A percentile compares a stretch with the other conserved stretches of the same genome.
These are phyloP conservation scores for Morinoia aosen DNA, from an alignment of 2,888 invertebrate genomes.

Conservation along the genomic window DNA sequence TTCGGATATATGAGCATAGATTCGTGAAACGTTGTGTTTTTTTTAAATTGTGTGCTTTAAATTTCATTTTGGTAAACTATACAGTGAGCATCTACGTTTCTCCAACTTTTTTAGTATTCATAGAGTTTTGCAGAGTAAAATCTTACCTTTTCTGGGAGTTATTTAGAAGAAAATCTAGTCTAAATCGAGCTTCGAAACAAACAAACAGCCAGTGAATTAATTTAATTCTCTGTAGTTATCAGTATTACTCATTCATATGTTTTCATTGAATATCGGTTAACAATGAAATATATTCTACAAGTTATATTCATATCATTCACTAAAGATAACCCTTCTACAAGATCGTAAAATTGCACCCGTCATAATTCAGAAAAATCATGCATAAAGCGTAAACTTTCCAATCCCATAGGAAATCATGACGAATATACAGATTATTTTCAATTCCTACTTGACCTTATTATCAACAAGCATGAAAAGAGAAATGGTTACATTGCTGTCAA, in stretches of 20 bases:
- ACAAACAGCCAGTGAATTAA: not conserved
- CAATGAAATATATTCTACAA: too few relatives aligned
- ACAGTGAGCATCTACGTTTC: too few relatives aligned
- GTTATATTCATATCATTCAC: not conserved
- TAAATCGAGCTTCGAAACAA: not conserved
- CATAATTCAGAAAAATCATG: not conserved
- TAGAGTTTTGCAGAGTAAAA: too few relatives aligned
- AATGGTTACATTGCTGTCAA: not conserved
- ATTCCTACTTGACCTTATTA: not conserved
- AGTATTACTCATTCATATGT: too few relatives aligned
- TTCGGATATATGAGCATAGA: too few relatives aligned
- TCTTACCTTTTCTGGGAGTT: not conserved
- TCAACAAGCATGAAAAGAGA: too few relatives aligned
- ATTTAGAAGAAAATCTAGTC: not conserved
- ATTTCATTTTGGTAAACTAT: too few relatives aligned
- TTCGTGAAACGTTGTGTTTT: too few relatives aligned
- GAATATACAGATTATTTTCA: not conserved
- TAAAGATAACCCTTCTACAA: not conserved
- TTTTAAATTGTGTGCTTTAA: too few relatives aligned
- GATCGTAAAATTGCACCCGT: not conserved
- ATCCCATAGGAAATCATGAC: not conserved
- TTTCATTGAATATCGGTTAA: too few relatives aligned
- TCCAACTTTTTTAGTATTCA: too few relatives aligned
- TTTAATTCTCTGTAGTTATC: not conserved
- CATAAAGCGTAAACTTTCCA: not conserved